Conservation (phyloP, 2,888 invertebrate genomes). For the Tetheella fluctuosa region DNA sequence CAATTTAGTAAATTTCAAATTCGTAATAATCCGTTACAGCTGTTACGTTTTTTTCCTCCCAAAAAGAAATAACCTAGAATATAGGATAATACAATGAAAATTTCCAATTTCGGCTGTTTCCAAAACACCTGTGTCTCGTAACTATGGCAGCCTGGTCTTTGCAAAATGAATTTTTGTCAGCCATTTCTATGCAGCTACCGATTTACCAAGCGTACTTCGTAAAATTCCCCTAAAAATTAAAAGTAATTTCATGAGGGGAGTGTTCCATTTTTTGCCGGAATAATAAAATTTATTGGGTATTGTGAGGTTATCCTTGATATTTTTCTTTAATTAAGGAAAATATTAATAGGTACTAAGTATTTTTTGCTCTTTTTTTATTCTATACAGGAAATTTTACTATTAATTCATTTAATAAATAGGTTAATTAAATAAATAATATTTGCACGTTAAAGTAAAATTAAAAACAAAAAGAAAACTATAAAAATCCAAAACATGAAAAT, state of each 20-base stretch:
- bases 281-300: background rate
- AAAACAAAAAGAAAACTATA: no score
- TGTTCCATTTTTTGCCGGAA: background rate
- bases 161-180: constrained; percentile 45
- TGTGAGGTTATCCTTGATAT: no score
- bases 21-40: background rate
- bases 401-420: no score
- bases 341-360: no score
- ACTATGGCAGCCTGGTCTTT: constrained; percentile 24
- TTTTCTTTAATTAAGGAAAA: no score
- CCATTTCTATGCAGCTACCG: constrained; percentile 50
- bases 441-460: no score
- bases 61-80: constrained; percentile 25
- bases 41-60: background rate
- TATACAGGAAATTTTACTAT: no score
- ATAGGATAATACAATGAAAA: constrained; percentile 36
- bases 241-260: background rate
- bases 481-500: no score
- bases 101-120: constrained; percentile 39
- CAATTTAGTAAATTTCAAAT: background rate
- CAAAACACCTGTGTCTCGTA: constrained; percentile 41
- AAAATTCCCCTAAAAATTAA: constrained; percentile 17
- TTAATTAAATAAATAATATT: no score
- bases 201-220: constrained; percentile 20
- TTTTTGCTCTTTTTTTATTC: no score